These are phyloP conservation scores for Tapirus terrestris DNA, from an alignment of 2,113 vertebrate genomes.

Conservation along the genomic window DNA sequence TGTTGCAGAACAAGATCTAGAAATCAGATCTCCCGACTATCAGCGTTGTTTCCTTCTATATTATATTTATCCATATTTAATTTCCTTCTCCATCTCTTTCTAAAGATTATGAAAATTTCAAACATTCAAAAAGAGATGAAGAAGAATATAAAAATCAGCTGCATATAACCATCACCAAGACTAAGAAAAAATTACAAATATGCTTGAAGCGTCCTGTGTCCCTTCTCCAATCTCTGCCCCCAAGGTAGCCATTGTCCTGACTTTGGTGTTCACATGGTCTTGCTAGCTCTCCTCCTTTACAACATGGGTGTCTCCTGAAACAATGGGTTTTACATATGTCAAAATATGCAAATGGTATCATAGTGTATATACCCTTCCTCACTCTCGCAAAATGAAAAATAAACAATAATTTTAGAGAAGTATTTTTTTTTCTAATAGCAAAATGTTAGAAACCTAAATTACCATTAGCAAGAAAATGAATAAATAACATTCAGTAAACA, in stretches of 20 bases:
- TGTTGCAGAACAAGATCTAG: not conserved
- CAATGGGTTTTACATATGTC: not conserved
- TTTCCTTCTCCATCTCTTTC: not conserved
- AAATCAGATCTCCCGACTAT: not conserved
- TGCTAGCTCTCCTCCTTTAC: not conserved
- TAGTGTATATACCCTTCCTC: not conserved
- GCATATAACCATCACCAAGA: too few species aligned
- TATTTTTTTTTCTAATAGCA: not conserved
- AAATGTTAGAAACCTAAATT: not conserved
- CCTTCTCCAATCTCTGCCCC: not conserved
- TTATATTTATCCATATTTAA: not conserved
- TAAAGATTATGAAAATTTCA: not conserved
- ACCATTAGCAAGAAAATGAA: not conserved
- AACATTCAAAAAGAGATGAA: not conserved
- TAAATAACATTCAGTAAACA: not conserved
- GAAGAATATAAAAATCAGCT: not conserved
- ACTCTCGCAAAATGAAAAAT: not conserved
- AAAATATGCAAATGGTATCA: not conserved
- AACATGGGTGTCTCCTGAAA: not conserved
- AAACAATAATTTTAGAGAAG: not conserved
- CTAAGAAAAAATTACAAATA: not conserved
- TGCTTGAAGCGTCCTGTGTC: not conserved
- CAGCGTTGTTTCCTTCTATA: not conserved
- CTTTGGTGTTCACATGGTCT: accelerated
- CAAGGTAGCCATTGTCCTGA: not conserved